A percentile compares a stretch with the other conserved stretches of the same genome.
Conservation (phyloP, 53 echinoderm and acorn worm genomes). For the Mesocentrotus franciscanus region DNA sequence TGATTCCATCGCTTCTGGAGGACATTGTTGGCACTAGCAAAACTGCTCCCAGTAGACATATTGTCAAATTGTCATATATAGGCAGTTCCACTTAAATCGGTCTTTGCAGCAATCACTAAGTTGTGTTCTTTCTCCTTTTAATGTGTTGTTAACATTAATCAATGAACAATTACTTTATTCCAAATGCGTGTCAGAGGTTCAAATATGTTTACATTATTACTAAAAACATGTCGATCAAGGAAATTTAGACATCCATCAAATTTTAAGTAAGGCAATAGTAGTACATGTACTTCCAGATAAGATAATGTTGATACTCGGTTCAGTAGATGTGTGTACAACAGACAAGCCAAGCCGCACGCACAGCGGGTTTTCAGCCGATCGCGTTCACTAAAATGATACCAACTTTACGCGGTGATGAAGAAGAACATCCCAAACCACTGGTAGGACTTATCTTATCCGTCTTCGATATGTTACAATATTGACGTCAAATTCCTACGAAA, state of each 20-base stretch:
- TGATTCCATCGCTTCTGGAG: slow-evolving; percentile 93
- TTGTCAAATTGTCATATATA: neutral
- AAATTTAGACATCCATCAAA: too few relatives aligned
- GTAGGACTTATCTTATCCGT: neutral
- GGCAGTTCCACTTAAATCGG: neutral
- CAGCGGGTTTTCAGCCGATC: neutral
- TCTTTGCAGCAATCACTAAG: neutral
- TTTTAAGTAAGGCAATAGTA: too few relatives aligned
- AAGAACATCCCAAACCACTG: neutral
- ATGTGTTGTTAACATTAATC: neutral
- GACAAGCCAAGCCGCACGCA: neutral
- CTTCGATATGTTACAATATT: neutral
- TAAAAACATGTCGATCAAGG: too few relatives aligned
- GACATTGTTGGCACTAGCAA: slow-evolving; percentile 86
- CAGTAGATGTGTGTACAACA: too few relatives aligned
- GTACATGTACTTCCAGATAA: too few relatives aligned
- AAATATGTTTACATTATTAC: too few relatives aligned
- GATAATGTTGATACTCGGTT: too few relatives aligned
- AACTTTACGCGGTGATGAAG: neutral
- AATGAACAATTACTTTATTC: neutral
- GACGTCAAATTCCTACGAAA: neutral
- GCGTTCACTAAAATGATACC: neutral
- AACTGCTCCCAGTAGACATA: slow-evolving; percentile 56
- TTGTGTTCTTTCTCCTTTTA: neutral
- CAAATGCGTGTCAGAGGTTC: neutral